phyloP scores from a whole-genome alignment of 2,888 invertebrate genomes.

The Ellobium chinense region DNA sequence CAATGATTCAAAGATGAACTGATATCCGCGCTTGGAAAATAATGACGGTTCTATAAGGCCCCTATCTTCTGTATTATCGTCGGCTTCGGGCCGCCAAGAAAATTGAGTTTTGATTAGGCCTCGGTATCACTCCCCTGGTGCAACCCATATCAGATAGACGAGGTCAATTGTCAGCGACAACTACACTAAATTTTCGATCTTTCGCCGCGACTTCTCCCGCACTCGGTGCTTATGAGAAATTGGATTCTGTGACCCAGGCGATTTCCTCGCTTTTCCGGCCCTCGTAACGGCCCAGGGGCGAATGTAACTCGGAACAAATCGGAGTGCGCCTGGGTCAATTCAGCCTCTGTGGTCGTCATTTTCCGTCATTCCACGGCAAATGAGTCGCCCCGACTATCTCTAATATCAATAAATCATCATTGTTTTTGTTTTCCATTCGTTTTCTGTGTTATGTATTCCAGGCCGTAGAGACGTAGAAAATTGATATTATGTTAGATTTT shows the following conservation, averaged over 20 bases:
- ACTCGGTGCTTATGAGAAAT: conserved; percentile 37
- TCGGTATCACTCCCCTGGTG: conserved; percentile 46
- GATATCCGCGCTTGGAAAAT: conserved; percentile 38
- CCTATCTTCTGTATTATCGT: conserved; percentile 39
- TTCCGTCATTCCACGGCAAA: not conserved
- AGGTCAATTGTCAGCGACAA: conserved; percentile 51
- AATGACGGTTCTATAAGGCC: conserved; percentile 16
- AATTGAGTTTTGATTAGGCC: conserved; percentile 53
- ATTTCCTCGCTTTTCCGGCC: conserved; percentile 28
- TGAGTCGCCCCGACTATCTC: not conserved
- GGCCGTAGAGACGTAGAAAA: not conserved
- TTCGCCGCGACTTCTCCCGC: conserved; percentile 20
- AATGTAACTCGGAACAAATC: conserved; percentile 42
- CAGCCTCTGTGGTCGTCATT: not conserved
- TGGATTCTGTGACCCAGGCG: conserved; percentile 46
- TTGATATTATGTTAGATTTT: not conserved
- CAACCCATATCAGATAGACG: conserved; percentile 48
- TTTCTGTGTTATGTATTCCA: not conserved
- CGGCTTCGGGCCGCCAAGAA: conserved; percentile 35
- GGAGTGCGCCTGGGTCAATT: conserved; percentile 40
- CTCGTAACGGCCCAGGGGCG: not conserved
- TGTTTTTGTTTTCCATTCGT: not conserved
- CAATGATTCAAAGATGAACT: conserved; percentile 40
- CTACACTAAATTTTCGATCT: conserved; percentile 49
- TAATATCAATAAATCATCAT: conserved; percentile 18